A percentile compares a stretch with the other conserved stretches of the same genome.
Evolutionary conservation across 2,797 vertebrate genomes (phyloP).

Genomic region (Rhabdomys pumilio): DNA sequence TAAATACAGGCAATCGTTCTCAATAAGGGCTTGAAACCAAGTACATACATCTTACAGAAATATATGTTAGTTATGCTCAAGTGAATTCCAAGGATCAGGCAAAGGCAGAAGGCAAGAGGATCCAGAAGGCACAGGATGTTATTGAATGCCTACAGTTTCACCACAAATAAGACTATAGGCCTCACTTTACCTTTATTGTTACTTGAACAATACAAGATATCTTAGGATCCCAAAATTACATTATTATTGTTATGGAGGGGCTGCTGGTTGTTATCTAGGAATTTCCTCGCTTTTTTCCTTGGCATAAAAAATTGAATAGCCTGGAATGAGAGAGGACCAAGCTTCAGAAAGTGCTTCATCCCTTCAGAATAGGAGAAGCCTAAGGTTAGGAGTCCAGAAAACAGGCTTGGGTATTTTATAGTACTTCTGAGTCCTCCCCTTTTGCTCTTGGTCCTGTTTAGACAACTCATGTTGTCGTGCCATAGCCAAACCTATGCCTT

Average conservation of each 20-base stretch:
- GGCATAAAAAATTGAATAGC: neutral
- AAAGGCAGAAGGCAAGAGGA: conserved; percentile 25
- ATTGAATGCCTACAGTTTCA: neutral
- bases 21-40: conserved; percentile 14
- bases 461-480: neutral
- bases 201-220: neutral
- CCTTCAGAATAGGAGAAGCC: neutral
- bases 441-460: too few species aligned
- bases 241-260: neutral
- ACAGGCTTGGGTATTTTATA: neutral
- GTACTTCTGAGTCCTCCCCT: neutral
- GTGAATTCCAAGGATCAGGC: conserved; percentile 15
- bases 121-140: neutral
- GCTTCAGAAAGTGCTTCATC: neutral
- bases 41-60: neutral
- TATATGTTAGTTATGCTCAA: neutral
- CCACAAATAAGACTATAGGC: neutral
- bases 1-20: neutral
- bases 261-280: neutral
- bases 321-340: neutral
- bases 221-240: neutral
- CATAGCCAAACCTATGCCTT: neutral
- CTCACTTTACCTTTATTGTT: conserved; percentile 22
- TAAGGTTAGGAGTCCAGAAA: neutral
- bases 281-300: neutral